Evolutionary conservation across 2,888 invertebrate genomes (phyloP).

Genomic region (Pachycephus smyrnensis): DNA sequence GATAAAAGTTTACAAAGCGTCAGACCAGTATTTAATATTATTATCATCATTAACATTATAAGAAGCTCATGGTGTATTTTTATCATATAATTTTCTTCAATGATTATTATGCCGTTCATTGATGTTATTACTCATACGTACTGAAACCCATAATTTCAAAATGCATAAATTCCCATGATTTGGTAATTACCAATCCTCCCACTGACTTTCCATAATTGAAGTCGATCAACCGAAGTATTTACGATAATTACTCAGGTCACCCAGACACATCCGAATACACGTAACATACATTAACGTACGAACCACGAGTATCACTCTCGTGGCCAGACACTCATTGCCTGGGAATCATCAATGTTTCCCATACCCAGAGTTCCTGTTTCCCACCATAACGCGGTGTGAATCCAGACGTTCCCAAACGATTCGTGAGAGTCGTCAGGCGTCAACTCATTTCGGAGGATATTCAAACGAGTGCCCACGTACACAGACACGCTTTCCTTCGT

Average conservation of each 20-base stretch:
- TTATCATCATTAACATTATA: background rate
- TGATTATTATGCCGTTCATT: background rate
- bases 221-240: background rate
- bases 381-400: conserved; percentile 32
- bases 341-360: conserved; percentile 53
- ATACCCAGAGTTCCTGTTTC: conserved; percentile 44
- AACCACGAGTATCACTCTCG: background rate
- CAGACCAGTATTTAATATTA: background rate
- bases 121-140: background rate
- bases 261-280: background rate
- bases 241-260: conserved; percentile 3
- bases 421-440: conserved; percentile 22
- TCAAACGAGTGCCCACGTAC: background rate
- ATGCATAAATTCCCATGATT: background rate
- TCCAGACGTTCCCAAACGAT: conserved; percentile 38
- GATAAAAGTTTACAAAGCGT: background rate
- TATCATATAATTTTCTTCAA: background rate
- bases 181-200: background rate
- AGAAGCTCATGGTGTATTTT: background rate
- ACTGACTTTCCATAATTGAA: background rate
- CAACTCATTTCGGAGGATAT: conserved; percentile 15
- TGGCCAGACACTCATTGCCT: conserved; percentile 29
- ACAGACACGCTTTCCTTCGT: background rate
- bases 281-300: background rate
- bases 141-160: background rate